Base-by-base conservation (phyloP, 2,113 vertebrate genomes). In the Zeus faber region DNA sequence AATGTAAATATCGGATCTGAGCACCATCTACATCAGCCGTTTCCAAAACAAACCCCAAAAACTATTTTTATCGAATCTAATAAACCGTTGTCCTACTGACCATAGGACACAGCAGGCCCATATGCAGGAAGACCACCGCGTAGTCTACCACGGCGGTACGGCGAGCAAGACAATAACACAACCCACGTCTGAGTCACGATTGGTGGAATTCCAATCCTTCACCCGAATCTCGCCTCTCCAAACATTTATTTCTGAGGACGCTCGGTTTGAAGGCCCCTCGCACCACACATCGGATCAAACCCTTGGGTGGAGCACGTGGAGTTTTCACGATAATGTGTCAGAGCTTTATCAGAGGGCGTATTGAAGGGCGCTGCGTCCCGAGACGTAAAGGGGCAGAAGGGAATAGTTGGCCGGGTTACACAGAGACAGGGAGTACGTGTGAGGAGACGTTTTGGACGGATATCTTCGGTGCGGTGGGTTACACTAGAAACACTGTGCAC, bases 111-210 rank as follows among this genome's bases (percentile, higher is more conserved):
- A 33, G 40, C 1, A 31, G 59, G 70, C 71, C 67, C 62, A 74
- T 2, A 35, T 54, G 61, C 47, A 10, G 3, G 31, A 8, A 54
- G 82, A 85, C 85, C 81, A 82, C 81, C 82, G 31, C 63, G 56
- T 68, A 62, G 70, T 61, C 81, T 73, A 13, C 77, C 55, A 67
- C 50, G 77, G 81, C 75, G 81, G 76, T 70, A 67, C 57, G 0
- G 39, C 57, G 56, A 31, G 2, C 9, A 63, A 78, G 76, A 74
- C 74, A 82, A 79, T 80, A 82, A 81, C 77, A 84, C 6, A 67
- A 58, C 35, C 56, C 61, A 58, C 47, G 29, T 66, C 74, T 75
- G 72, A 71, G 53, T 82, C 79, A 76, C 1, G 8, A 20, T 24
- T 26, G 8, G 17, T 6, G 1, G 23, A 14, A 56, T 6, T 10